Percentiles rank a stretch among this genome's conserved stretches.
phyloP scores from a whole-genome alignment of 2,888 invertebrate genomes.

The Melanotus villosus region DNA sequence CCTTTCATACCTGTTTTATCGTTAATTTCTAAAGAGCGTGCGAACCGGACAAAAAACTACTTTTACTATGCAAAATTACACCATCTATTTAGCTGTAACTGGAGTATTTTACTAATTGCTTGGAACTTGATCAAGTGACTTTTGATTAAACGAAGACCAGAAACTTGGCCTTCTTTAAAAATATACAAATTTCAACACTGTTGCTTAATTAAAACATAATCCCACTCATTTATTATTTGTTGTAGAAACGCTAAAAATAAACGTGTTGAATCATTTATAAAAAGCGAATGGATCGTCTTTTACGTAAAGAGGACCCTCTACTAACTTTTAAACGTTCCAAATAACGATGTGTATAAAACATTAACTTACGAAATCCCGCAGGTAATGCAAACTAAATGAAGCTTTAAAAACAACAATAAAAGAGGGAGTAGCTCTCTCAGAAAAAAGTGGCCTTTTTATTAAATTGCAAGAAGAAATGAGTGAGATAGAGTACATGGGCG shows the following conservation, averaged over 20 bases:
- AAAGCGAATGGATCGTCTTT: too few species aligned
- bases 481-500: constrained; percentile 19
- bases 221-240: too few species aligned
- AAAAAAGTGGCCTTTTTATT: background rate
- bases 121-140: background rate
- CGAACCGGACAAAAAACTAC: constrained; percentile 19
- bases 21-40: constrained; percentile 29
- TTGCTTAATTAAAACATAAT: too few species aligned
- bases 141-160: background rate
- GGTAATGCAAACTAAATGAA: background rate
- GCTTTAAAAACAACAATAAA: constrained; percentile 5
- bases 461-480: background rate
- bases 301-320: too few species aligned
- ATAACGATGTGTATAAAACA: background rate
- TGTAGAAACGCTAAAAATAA: background rate
- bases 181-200: background rate
- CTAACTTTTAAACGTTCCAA: too few species aligned
- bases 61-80: constrained; percentile 19
- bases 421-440: background rate
- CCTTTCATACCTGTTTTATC: constrained; percentile 39
- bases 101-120: background rate
- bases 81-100: background rate
- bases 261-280: background rate
- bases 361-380: background rate
- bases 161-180: background rate